Conservation (phyloP, 1,140 invertebrate genomes). For the Lineus longissimus region DNA sequence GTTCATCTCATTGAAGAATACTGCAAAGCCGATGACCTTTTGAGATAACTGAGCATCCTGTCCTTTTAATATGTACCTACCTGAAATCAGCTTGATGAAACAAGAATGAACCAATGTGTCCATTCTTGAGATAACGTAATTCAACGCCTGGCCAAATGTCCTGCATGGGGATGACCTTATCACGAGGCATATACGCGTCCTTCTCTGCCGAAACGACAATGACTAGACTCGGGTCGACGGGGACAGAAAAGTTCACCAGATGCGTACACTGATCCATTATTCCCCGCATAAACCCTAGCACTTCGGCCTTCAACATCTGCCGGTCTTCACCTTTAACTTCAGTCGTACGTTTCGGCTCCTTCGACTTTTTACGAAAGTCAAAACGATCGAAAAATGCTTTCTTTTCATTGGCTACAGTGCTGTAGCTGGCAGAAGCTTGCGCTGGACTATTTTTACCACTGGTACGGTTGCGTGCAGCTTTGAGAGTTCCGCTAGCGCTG, state of each 20-base stretch:
- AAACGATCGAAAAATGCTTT: too few relatives aligned
- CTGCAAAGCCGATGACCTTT: too few relatives aligned
- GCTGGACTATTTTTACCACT: too few relatives aligned
- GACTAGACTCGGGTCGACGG: conserved; percentile 66
- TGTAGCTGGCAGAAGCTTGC: too few relatives aligned
- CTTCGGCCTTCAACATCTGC: conserved; percentile 19
- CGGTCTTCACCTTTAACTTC: too few relatives aligned
- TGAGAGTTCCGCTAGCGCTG: too few relatives aligned
- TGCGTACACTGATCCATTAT: conserved; percentile 99
- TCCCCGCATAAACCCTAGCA: conserved; percentile 88
- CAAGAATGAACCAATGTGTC: conserved; percentile 87
- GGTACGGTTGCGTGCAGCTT: too few relatives aligned
- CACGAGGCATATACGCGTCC: conserved; percentile 89
- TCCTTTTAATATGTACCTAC: conserved; percentile 53
- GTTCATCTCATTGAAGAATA: too few relatives aligned
- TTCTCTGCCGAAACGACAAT: conserved; percentile 57
- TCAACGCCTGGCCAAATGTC: conserved; percentile 89
- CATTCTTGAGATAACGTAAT: conserved; percentile 76
- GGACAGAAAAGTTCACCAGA: conserved; percentile 82
- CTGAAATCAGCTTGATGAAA: conserved; percentile 82
- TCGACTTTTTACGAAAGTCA: too few relatives aligned
- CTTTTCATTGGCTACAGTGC: too few relatives aligned
- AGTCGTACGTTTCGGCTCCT: too few relatives aligned
- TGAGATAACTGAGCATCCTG: too few relatives aligned
- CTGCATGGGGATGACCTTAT: conserved; percentile 73